Base-by-base conservation (phyloP, 2,888 invertebrate species). In the Lasioglossum lativentre region DNA sequence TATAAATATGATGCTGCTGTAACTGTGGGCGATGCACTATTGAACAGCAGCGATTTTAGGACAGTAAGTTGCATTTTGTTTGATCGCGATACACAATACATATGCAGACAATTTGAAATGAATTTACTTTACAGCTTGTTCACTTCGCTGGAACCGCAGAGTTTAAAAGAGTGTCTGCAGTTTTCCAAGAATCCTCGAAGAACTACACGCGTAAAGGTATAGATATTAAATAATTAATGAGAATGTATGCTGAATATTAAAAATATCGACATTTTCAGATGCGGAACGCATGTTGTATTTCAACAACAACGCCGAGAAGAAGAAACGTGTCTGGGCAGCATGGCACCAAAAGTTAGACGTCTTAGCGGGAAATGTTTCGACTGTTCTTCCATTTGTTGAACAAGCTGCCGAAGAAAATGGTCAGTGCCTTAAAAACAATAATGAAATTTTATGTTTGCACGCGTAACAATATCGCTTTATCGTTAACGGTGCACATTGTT, bases 331-430 rank as follows among this genome's bases (percentile, higher is more conserved):
- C n/a, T 94, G 94, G 94, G 81, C 87, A 40, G 73, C 78, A 59
- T 94, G 94, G 94, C 92, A 94, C 85, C 78, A 85, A 71, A 82
- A 89, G 38, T 87, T 94, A 56, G 78, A 80, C 38, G 87, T 92
- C 45, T 82, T 93, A 45, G 84, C 90, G 56, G 78, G 75, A n/a
- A 92, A 93, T 80, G 93, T 91, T 79, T 85, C 92, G n/a, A 80
- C 83, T 14, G 90, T 88, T 70, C 88, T 94, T 30, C 86, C 82
- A 30, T 87, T 94, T 23, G 73, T 90, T 19, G 79, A 89, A 38
- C 88, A 92, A 83, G 94, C 94, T 34, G 94, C 94, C 16, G 75
- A 82, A 79, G 91, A 89, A 38, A 94, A 94, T 87, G 93, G 94
- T 94, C 56, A 75, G 70, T 76, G 71, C n/a, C n/a, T 45, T 2